phyloP scores from a whole-genome alignment of 2,113 vertebrate species.

The Aspiorhynchus laticeps region DNA sequence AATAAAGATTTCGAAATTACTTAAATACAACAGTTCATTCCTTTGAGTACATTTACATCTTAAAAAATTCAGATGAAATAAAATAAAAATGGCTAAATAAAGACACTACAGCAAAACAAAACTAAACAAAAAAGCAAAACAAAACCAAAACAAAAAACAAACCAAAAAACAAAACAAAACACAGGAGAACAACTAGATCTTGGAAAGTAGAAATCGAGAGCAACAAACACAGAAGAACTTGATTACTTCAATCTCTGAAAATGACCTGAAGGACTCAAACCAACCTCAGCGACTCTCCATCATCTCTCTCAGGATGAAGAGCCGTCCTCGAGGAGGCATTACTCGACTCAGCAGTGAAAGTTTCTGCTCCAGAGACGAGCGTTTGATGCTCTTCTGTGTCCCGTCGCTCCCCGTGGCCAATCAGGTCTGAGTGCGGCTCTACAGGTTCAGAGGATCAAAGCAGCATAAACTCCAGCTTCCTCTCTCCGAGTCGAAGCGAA shows the following conservation, averaged over 20 bases:
- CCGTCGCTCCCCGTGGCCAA: constrained; percentile 63
- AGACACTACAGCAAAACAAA: no score
- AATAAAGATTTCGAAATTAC: no score
- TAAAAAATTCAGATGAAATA: no score
- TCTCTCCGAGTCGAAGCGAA: no score
- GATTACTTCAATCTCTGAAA: background rate
- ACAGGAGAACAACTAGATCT: background rate
- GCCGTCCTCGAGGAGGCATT: constrained; percentile 59
- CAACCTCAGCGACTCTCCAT: background rate
- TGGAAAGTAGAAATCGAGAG: background rate
- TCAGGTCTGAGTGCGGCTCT: constrained; percentile 70
- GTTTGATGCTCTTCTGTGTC: background rate
- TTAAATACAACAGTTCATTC: no score
- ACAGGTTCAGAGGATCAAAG: constrained; percentile 70
- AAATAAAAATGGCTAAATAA: no score
- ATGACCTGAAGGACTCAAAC: background rate
- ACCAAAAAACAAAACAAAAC: no score
- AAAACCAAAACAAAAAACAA: no score
- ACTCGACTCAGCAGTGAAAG: constrained; percentile 53
- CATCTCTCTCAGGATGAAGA: background rate
- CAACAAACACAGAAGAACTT: background rate
- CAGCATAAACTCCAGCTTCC: constrained; percentile 55
- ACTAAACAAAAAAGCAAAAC: no score
- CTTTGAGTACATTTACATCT: no score
- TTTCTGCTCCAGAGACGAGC: constrained; percentile 52